Evolutionary conservation across 1,140 invertebrate species (phyloP), one percentile per base, ranked within the genome.

Genomic region (Anastrepha ludens): DNA sequence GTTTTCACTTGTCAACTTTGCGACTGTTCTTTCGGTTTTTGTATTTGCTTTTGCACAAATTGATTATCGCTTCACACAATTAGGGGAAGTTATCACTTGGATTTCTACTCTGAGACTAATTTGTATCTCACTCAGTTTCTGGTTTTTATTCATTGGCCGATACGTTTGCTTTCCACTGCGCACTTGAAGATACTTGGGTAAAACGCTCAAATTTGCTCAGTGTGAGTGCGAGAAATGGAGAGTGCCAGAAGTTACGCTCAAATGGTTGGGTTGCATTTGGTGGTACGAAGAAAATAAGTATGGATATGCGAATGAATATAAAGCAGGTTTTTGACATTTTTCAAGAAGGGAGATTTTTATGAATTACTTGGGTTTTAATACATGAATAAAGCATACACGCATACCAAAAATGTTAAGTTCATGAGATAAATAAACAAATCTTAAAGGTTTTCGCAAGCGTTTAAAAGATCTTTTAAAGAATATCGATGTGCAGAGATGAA

Each of bases 101-200:
- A 85, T 78, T 78, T 86, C 44, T 62, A 62, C 85, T 86, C 62
- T 86, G 67, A 74, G 87, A 88, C 87, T 88, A 70, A 59, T 78
- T 86, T 81, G 65, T 78, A 86, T 88, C 70, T 86, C 62, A 58
- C 29, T 59, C 39, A 60, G 65, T 65, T 44, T n/a, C 15, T 44
- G 64, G 64, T 67, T 88, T 88, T 86, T 88, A 88, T 88, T 88
- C 86, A 65, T 44, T 65, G 60, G 58, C 47, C 65, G 85, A 50
- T 41, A 3, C 47, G 9, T 8, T 74, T 58, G 74, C 47, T 81
- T 81, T 58, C 17, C 17, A 41, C 29, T 50, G 74, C 47, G 74
- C 74, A 81, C 17, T 41, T 47, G 47, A 50, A 81, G 44, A 55
- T 81, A 81, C 74, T 81, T 55, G 9, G 8, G 6, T 41, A 81